Conservation (phyloP, 2,797 vertebrate species). For the Diplodus sargus region DNA sequence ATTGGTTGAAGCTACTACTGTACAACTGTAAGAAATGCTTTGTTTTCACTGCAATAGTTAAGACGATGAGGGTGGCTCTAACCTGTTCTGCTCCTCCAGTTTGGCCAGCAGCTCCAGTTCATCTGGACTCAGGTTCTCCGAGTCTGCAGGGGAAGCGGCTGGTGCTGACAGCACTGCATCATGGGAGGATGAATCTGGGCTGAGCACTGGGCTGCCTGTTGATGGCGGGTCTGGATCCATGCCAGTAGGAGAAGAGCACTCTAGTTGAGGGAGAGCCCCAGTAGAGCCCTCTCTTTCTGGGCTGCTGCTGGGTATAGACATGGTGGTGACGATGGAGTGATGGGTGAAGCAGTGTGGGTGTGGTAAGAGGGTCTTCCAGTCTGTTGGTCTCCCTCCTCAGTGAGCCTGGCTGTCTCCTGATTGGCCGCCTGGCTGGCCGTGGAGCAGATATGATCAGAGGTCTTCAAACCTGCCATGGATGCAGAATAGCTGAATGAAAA, state of each 20-base stretch:
- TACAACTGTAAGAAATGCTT: neutral
- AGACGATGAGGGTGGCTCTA: conserved; percentile 29
- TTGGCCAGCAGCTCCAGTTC: conserved; percentile 96
- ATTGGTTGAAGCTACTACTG: neutral
- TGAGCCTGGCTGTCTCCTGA: conserved; percentile 43
- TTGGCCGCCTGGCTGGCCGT: conserved; percentile 53
- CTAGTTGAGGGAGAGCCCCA: conserved; percentile 72
- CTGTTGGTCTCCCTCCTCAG: conserved; percentile 37
- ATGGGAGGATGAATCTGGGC: conserved; percentile 93
- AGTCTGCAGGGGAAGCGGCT: conserved; percentile 91
- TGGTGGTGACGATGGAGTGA: conserved; percentile 50
- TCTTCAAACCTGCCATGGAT: conserved; percentile 68
- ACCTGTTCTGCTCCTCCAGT: conserved; percentile 97
- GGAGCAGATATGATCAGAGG: conserved; percentile 74
- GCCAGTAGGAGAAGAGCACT: conserved; percentile 76
- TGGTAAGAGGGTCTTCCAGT: conserved; percentile 45
- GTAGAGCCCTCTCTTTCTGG: conserved; percentile 81
- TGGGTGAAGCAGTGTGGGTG: conserved; percentile 33
- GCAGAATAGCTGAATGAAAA: conserved; percentile 5
- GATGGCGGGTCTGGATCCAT: conserved; percentile 81
- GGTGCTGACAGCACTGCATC: conserved; percentile 88
- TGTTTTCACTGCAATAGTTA: neutral
- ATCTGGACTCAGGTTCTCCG: conserved; percentile 94
- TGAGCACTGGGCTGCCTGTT: conserved; percentile 91
- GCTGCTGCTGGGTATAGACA: conserved; percentile 84